A percentile compares a stretch with the other conserved stretches of the same genome.
Conservation (phyloP, 2,113 vertebrate genomes). For the Brienomyrus brachyistius region DNA sequence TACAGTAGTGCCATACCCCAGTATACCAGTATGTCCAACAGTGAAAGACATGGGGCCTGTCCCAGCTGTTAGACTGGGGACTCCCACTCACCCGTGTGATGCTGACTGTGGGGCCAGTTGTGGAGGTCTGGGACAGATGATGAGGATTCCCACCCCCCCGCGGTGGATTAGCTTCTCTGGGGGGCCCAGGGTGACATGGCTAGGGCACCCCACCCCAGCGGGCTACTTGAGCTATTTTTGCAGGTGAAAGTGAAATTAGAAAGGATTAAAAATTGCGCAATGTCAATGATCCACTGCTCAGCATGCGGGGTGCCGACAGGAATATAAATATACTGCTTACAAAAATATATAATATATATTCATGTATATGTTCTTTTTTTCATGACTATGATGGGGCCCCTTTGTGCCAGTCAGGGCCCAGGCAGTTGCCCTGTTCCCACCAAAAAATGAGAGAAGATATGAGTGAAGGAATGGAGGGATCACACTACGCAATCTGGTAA, state of each 20-base stretch:
- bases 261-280: not conserved
- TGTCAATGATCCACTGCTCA: not conserved
- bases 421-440: not conserved
- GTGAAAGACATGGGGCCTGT: not conserved
- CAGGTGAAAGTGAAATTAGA: not conserved
- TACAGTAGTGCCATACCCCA: not conserved
- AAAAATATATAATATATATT: not conserved
- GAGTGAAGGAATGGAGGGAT: not conserved
- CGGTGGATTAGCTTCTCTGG: not conserved
- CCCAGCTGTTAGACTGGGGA: not conserved
- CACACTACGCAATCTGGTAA: not conserved
- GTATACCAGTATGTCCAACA: not conserved
- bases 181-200: not conserved
- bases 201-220: not conserved
- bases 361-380: too few species aligned
- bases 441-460: not conserved
- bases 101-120: not conserved
- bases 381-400: too few species aligned
- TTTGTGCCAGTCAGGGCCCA: not conserved
- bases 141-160: not conserved
- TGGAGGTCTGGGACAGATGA: too few species aligned
- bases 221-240: not conserved
- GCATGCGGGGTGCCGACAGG: not conserved
- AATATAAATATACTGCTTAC: not conserved
- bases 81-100: not conserved